These are phyloP conservation scores for Elaphurus davidianus DNA, from an alignment of 2,113 vertebrate genomes.

Conservation along the genomic window DNA sequence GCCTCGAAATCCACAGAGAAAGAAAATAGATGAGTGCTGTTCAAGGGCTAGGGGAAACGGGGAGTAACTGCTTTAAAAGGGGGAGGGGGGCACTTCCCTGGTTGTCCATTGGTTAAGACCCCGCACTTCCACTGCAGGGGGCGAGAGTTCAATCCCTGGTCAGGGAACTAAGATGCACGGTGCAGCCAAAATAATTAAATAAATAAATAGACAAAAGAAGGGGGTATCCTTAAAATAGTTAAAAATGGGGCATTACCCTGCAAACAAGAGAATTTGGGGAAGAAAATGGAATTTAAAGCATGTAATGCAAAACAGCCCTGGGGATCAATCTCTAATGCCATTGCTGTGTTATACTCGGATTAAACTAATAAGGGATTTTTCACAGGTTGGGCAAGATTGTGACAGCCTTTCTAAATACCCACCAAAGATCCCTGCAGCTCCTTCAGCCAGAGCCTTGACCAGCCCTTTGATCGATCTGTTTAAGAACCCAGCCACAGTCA, in stretches of 20 bases:
- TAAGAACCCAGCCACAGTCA: slow-evolving; percentile 80
- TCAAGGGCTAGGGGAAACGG: neutral
- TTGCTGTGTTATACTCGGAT: neutral
- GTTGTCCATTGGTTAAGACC: neutral
- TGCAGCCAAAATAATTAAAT: neutral
- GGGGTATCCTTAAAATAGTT: neutral
- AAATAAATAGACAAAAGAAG: neutral
- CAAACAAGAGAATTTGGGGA: neutral
- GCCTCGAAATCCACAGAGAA: neutral
- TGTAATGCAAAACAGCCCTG: neutral
- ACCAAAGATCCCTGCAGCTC: slow-evolving; percentile 88
- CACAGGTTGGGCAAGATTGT: slow-evolving; percentile 77
- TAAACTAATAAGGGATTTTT: slow-evolving; percentile 3
- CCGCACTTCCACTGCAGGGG: neutral
- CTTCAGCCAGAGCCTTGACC: slow-evolving; percentile 85
- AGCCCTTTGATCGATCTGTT: slow-evolving; percentile 96
- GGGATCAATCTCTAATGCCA: neutral
- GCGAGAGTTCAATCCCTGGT: neutral
- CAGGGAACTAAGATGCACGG: neutral
- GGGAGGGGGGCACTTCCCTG: neutral
- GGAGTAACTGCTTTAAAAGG: neutral
- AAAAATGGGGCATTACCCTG: neutral
- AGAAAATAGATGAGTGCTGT: neutral
- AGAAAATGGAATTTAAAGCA: neutral
- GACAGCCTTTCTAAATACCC: slow-evolving; percentile 73